Evolutionary conservation across 2,888 invertebrate species (phyloP).

Genomic region (Odontomyia ornata): DNA sequence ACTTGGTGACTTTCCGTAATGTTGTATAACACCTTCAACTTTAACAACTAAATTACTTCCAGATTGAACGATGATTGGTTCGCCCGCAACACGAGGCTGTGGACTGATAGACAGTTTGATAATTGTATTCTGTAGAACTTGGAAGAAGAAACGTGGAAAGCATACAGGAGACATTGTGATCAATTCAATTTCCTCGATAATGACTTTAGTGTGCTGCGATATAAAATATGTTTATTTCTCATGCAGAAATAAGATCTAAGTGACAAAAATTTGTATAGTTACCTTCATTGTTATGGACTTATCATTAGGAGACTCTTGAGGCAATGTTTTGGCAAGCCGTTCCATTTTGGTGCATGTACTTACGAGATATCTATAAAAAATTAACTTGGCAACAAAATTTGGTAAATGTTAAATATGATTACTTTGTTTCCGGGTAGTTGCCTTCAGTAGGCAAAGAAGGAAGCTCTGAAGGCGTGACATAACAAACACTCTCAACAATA

Average conservation of each 20-base stretch:
- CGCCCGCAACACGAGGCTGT: constrained; percentile 80
- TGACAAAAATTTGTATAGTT: no score
- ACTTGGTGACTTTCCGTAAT: constrained; percentile 71
- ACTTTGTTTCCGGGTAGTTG: constrained; percentile 62
- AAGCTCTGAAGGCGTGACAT: constrained; percentile 61
- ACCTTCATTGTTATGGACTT: constrained; percentile 62
- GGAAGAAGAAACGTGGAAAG: constrained; percentile 82
- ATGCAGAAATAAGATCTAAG: not conserved
- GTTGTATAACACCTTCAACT: constrained; percentile 91
- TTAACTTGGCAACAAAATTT: not conserved
- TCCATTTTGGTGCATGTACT: constrained; percentile 61
- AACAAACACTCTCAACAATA: constrained; percentile 62
- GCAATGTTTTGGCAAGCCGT: constrained; percentile 58
- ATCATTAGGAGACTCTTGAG: constrained; percentile 58
- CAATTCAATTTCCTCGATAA: constrained; percentile 71
- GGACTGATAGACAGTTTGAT: constrained; percentile 85
- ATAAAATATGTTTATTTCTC: not conserved
- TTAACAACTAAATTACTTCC: constrained; percentile 89
- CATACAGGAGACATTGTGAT: constrained; percentile 72
- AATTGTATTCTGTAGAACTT: constrained; percentile 83
- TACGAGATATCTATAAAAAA: constrained; percentile 52
- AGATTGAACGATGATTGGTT: constrained; percentile 83
- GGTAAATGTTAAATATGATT: constrained; percentile 34
- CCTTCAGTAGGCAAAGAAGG: constrained; percentile 60
- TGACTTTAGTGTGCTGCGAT: constrained; percentile 66